phyloP scores from a whole-genome alignment of 2,888 invertebrate species.

The Cactoblastis cactorum region DNA sequence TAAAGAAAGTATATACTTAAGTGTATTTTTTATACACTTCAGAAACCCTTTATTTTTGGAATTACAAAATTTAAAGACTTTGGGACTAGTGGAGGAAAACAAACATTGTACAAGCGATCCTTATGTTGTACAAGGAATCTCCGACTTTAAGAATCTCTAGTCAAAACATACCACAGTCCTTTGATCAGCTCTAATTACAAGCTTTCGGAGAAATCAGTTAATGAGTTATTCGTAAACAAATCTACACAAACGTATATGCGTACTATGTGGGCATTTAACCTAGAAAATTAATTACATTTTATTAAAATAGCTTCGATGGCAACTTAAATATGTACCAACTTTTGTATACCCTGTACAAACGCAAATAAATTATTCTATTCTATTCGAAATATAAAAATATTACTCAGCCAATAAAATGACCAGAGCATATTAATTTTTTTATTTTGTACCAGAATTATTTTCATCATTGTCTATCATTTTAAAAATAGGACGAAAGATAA shows the following conservation, averaged over 20 bases:
- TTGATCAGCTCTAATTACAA: constrained; percentile 65
- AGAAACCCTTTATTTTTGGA: background rate
- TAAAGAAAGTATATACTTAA: background rate
- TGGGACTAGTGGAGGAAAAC: constrained; percentile 22
- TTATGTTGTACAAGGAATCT: constrained; percentile 37
- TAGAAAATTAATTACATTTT: too few species aligned
- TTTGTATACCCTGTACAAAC: too few species aligned
- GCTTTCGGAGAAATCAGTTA: constrained; percentile 63
- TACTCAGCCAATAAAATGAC: background rate
- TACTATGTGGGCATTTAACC: too few species aligned
- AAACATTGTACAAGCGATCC: constrained; percentile 22
- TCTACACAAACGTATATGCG: constrained; percentile 1
- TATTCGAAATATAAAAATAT: too few species aligned
- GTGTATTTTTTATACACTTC: background rate
- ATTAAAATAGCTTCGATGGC: too few species aligned
- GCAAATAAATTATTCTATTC: too few species aligned
- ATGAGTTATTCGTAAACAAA: constrained; percentile 58
- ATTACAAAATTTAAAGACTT: constrained; percentile 17
- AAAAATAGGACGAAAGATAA: background rate
- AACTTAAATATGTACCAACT: too few species aligned
- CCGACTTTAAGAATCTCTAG: constrained; percentile 35
- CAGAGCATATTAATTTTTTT: too few species aligned
- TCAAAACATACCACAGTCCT: constrained; percentile 60
- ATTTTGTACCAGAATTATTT: background rate
- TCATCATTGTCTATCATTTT: background rate